These are phyloP conservation scores for Eleutherodactylus coqui DNA, from an alignment of 2,797 vertebrate species.

Conservation along the genomic window DNA sequence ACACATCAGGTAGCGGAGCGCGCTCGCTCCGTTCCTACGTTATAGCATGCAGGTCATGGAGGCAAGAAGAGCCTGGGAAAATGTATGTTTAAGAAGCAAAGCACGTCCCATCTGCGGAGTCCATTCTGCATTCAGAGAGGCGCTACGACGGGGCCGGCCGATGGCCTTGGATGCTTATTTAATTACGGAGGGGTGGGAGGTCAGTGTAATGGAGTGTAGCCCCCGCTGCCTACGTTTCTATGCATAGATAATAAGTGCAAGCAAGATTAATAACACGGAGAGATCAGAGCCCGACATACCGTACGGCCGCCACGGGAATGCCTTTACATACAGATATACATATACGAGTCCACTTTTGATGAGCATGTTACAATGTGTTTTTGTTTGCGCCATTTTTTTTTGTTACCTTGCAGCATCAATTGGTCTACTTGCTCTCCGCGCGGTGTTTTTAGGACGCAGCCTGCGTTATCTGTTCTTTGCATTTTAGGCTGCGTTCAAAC, in stretches of 20 bases:
- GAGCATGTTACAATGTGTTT: too few relatives aligned
- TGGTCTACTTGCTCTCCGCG: too few relatives aligned
- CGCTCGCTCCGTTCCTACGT: too few relatives aligned
- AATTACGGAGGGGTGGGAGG: slow-evolving; percentile 22
- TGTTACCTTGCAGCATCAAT: too few relatives aligned
- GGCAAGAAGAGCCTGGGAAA: background rate
- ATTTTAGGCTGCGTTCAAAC: too few relatives aligned
- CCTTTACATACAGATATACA: too few relatives aligned
- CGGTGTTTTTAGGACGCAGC: too few relatives aligned
- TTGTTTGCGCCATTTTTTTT: too few relatives aligned
- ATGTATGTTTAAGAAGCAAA: slow-evolving; percentile 3
- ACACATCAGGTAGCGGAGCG: background rate
- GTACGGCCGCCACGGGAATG: too few relatives aligned
- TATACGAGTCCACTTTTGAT: too few relatives aligned
- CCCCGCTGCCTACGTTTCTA: background rate
- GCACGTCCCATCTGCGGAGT: slow-evolving; percentile 1
- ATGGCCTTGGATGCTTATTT: slow-evolving; percentile 23
- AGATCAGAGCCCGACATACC: background rate
- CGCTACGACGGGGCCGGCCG: background rate
- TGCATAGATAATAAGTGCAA: slow-evolving; percentile 49
- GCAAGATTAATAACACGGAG: slow-evolving; percentile 2
- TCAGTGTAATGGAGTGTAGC: slow-evolving; percentile 27
- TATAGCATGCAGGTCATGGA: background rate
- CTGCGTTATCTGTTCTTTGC: too few relatives aligned
- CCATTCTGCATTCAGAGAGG: slow-evolving; percentile 27